Base-by-base conservation (phyloP, 2,888 invertebrate species). In the Pollenia amentaria region DNA sequence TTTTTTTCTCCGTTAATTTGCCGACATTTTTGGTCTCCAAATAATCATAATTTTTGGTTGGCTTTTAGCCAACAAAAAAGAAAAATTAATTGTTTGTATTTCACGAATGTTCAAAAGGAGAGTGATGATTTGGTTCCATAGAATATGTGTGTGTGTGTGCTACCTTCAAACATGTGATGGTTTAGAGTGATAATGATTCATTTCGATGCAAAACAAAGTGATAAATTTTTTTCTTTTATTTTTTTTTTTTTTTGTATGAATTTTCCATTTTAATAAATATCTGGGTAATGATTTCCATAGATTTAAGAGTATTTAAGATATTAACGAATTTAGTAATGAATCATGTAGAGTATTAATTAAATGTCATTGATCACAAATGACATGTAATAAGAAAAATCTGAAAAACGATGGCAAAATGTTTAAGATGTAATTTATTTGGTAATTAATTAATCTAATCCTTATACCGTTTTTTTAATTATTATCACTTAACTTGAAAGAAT, bases 171-270 rank as follows among this genome's bases (percentile, higher is more conserved):
- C 73, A 75, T 75, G 75, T 60, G 81, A 75, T 60, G 16, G 16
- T 42, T 65, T 67, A 16, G 40, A 16, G 51, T 44, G 21, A 38
- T 64, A 75, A 62, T 82, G 75, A 82, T 53, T 82, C 81, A 82
- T 69, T 80, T 29, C 38, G 42, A 51, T 12, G 48, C 14, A 40
- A 12, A 60, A 3, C 29, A 40, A 38, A 2, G n/a, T 40, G 60
- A n/a, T 40, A 38, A 60, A 60, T n/a, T 38, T 8, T 29, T 64
- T 60, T n/a, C n/a, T n/a, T 18, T 64, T 51, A 4, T 11, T 46
- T 65, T 42, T 21, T 38, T 18, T 29, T 29, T 29, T 29, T 29
- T 29, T 29, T 29, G 9, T 29, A 42, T 40, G 11, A 12, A 51
- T 14, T 7, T 12, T 51, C 7, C 51, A 29, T 29, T 29, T 29